phyloP scores from a whole-genome alignment of 2,888 invertebrate species.

The Pharmacophagus antenor region DNA sequence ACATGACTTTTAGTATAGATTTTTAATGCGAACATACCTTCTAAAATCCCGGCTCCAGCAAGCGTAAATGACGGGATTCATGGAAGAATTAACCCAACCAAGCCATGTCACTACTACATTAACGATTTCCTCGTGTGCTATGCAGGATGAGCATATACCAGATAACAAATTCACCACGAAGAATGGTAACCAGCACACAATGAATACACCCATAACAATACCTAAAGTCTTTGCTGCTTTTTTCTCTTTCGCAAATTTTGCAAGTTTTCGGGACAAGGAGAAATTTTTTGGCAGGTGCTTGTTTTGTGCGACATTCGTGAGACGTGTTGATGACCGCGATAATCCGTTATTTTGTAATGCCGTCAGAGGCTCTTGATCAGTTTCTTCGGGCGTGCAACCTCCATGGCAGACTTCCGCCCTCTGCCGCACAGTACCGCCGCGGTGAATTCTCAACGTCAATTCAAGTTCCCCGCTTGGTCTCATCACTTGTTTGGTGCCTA shows the following conservation, averaged over 20 bases:
- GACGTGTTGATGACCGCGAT: conserved; percentile 84
- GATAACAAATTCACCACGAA: conserved; percentile 96
- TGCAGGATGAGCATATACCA: conserved; percentile 93
- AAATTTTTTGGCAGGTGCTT: conserved; percentile 92
- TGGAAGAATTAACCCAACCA: conserved; percentile 97
- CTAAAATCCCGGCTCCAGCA: conserved; percentile 98
- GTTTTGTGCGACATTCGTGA: conserved; percentile 81
- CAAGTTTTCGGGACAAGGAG: conserved; percentile 94
- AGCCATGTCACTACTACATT: conserved; percentile 95
- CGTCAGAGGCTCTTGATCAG: conserved; percentile 86
- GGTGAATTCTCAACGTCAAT: conserved; percentile 94
- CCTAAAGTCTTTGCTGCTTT: conserved; percentile 98
- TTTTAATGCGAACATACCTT: conserved; percentile 80
- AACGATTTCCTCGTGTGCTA: conserved; percentile 92
- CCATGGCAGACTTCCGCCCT: conserved; percentile 77
- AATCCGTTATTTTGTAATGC: conserved; percentile 89
- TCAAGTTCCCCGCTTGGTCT: conserved; percentile 92
- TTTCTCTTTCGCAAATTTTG: conserved; percentile 97
- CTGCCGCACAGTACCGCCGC: conserved; percentile 90
- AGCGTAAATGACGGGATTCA: conserved; percentile 99
- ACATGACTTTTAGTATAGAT: neutral
- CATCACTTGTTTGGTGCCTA: conserved; percentile 94
- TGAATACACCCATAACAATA: conserved; percentile 98
- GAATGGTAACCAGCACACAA: conserved; percentile 98
- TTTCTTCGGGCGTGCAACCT: conserved; percentile 85